Conservation (phyloP, 2,113 vertebrate species). For the Neodon shergylaensis region DNA sequence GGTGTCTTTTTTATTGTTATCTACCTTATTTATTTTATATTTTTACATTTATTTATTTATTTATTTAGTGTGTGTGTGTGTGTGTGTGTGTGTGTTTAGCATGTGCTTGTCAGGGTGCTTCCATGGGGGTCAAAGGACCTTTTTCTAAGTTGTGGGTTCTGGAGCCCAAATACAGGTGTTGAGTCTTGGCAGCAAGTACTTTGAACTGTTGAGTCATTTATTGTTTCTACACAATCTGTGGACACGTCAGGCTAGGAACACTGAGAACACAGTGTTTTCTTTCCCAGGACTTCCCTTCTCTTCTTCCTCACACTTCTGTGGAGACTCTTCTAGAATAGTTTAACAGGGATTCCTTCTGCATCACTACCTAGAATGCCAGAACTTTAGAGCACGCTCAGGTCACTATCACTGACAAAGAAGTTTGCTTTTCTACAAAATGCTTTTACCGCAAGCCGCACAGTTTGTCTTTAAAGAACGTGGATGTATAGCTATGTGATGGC, state of each 20-base stretch:
- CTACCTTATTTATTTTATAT: not conserved
- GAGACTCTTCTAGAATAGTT: not conserved
- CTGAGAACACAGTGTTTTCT: not conserved
- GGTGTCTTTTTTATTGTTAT: not conserved
- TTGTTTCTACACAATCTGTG: not conserved
- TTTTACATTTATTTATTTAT: not conserved
- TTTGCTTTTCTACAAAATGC: not conserved
- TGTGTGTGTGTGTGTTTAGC: not conserved
- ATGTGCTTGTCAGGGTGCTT: not conserved
- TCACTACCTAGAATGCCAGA: not conserved
- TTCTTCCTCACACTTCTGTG: not conserved
- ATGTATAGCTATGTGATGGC: not conserved
- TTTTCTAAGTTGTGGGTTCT: not conserved
- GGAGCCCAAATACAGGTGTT: not conserved
- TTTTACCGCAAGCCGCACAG: not conserved
- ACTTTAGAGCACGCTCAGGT: not conserved
- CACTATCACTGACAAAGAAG: not conserved
- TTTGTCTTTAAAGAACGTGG: slow-evolving; percentile 16
- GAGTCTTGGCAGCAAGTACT: not conserved
- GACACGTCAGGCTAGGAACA: not conserved
- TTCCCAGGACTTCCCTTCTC: accelerated
- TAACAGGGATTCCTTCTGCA: not conserved
- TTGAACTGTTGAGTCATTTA: not conserved
- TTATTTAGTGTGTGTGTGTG: not conserved
- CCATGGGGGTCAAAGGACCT: not conserved